Percentiles rank a stretch among this genome's conserved stretches.
These are phyloP conservation scores for Drosophila prolongata DNA, from an alignment of 2,888 invertebrate genomes.

Conservation along the genomic window DNA sequence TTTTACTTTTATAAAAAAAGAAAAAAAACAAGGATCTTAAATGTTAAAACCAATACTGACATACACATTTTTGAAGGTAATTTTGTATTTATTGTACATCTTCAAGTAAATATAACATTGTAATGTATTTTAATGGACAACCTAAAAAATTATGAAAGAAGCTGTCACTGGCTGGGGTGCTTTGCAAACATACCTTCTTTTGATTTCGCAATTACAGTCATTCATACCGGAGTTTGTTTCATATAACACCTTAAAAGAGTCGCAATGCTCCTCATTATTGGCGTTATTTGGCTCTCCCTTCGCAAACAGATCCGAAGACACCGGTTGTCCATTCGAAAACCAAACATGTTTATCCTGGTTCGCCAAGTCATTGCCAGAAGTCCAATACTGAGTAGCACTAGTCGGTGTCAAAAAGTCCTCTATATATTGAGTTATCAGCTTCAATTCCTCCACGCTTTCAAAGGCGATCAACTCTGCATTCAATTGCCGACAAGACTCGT, in stretches of 20 bases:
- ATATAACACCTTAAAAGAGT: too few species aligned
- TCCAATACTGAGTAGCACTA: neutral
- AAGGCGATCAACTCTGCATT: neutral
- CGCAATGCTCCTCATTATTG: neutral
- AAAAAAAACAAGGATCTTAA: too few species aligned
- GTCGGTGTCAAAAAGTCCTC: too few species aligned
- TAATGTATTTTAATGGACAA: too few species aligned
- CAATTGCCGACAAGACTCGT: neutral
- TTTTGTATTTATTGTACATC: too few species aligned
- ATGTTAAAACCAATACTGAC: too few species aligned
- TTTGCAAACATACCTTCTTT: neutral
- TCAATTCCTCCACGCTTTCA: neutral
- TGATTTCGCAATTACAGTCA: too few species aligned
- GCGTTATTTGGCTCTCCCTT: neutral
- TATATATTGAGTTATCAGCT: neutral
- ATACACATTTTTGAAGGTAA: too few species aligned
- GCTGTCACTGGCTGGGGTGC: neutral
- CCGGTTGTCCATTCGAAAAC: neutral
- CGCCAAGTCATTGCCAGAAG: neutral
- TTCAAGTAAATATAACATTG: too few species aligned
- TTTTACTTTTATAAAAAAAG: too few species aligned
- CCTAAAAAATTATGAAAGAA: neutral
- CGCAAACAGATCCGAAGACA: neutral
- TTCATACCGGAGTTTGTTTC: too few species aligned
- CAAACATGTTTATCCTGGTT: neutral